phyloP scores from a whole-genome alignment of 2,888 invertebrate genomes.

The Choreutis nemorana region DNA sequence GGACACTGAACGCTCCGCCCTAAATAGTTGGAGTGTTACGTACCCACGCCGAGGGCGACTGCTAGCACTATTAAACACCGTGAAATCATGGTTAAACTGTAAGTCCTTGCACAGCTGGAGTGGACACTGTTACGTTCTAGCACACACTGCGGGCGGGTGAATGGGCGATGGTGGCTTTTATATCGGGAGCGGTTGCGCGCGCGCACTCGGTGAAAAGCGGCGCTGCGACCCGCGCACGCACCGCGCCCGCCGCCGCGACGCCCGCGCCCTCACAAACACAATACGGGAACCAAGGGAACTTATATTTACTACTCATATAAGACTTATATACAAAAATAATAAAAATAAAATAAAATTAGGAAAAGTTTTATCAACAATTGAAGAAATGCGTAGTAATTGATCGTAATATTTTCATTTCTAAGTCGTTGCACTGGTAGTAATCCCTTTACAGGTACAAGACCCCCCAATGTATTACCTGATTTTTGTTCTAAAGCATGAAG shows the following conservation, averaged over 20 bases:
- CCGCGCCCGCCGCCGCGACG: constrained; percentile 19
- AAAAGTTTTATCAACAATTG: too few species aligned
- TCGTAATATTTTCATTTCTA: too few species aligned
- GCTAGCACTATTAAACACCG: constrained; percentile 68
- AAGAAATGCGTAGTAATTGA: too few species aligned
- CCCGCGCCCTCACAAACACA: constrained; percentile 4
- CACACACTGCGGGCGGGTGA: constrained; percentile 66
- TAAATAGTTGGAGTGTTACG: constrained; percentile 63
- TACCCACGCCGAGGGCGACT: constrained; percentile 75
- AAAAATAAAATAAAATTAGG: too few species aligned
- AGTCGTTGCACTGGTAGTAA: too few species aligned
- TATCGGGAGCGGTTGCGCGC: constrained; percentile 53
- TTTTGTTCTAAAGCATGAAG: too few species aligned
- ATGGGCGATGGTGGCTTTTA: constrained; percentile 60
- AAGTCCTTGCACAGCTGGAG: constrained; percentile 57
- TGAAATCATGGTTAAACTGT: constrained; percentile 60
- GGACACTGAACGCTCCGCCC: constrained; percentile 31
- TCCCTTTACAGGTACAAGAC: too few species aligned
- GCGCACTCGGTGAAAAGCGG: constrained; percentile 50
- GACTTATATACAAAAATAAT: too few species aligned
- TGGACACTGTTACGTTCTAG: constrained; percentile 61
- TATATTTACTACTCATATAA: too few species aligned
- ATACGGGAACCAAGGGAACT: too few species aligned
- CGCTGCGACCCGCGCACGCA: constrained; percentile 22
- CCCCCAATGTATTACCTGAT: too few species aligned